A percentile compares a stretch with the other conserved stretches of the same genome.
phyloP scores from a whole-genome alignment of 2,888 invertebrate species.

The Dichetophora obliterata region DNA sequence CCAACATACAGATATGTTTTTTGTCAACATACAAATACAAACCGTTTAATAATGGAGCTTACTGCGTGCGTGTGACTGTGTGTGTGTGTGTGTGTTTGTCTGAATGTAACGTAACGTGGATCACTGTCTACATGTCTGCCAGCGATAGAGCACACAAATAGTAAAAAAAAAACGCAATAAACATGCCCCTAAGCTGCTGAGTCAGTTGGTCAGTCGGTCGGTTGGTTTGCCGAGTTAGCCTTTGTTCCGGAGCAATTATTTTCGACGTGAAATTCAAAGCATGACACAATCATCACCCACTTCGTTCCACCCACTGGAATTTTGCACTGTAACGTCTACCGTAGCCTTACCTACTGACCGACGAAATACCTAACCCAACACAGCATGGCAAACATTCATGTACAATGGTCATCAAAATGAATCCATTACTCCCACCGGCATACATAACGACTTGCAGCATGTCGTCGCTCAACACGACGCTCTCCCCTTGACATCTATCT shows the following conservation, averaged over 20 bases:
- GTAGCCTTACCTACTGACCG: background rate
- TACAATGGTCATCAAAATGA: background rate
- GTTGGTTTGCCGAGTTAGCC: background rate
- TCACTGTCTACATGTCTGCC: conserved; percentile 22
- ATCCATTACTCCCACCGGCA: conserved; percentile 22
- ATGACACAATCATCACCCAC: background rate
- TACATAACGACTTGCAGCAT: background rate
- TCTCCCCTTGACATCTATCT: background rate
- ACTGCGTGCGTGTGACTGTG: no score
- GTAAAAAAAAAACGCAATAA: background rate
- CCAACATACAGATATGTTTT: background rate
- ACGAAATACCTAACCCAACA: background rate
- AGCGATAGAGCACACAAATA: background rate
- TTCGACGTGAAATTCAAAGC: conserved; percentile 28
- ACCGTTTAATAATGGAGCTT: no score
- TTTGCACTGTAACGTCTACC: background rate
- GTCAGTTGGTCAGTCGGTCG: conserved; percentile 34
- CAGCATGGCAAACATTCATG: background rate
- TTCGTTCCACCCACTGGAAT: background rate
- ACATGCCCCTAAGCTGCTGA: conserved; percentile 3
- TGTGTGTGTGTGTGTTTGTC: background rate
- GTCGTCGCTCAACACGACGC: background rate
- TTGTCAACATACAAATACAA: background rate
- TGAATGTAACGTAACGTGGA: conserved; percentile 8
- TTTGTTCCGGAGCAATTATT: conserved; percentile 18